Percentiles rank a stretch among this genome's conserved stretches.
Conservation (phyloP, 64 coral and sea anemone species). For the Stichodactyla mertensii region DNA sequence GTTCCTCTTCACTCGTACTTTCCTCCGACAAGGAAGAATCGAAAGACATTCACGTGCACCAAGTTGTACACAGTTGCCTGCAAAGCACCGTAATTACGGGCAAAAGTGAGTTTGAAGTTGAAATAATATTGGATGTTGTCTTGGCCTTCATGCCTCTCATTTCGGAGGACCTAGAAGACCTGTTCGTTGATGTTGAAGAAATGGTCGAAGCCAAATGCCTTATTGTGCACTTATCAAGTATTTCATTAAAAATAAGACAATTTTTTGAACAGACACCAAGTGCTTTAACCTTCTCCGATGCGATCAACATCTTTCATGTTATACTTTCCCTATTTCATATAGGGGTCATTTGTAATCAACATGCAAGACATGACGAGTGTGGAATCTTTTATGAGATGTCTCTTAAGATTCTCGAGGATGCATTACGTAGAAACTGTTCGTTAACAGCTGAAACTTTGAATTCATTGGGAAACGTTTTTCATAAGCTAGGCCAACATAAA, state of each 20-base stretch:
- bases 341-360: not conserved
- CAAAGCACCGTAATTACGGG: not conserved
- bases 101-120: not conserved
- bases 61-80: not conserved
- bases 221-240: not conserved
- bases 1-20: not conserved
- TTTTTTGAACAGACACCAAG: not conserved
- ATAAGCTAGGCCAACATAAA: not conserved
- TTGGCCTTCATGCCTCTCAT: not conserved
- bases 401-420: not conserved
- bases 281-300: not conserved
- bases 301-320: not conserved
- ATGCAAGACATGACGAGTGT: not conserved
- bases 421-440: too few species aligned
- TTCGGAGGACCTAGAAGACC: not conserved
- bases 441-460: not conserved
- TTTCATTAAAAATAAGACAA: not conserved
- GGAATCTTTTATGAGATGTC: not conserved
- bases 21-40: not conserved
- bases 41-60: not conserved
- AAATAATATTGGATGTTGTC: not conserved
- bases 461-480: not conserved
- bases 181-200: not conserved
- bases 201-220: not conserved
- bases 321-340: not conserved